A percentile compares a stretch with the other conserved stretches of the same genome.
Evolutionary conservation across 2,888 invertebrate species (phyloP).

Genomic region (Melanophora roralis): DNA sequence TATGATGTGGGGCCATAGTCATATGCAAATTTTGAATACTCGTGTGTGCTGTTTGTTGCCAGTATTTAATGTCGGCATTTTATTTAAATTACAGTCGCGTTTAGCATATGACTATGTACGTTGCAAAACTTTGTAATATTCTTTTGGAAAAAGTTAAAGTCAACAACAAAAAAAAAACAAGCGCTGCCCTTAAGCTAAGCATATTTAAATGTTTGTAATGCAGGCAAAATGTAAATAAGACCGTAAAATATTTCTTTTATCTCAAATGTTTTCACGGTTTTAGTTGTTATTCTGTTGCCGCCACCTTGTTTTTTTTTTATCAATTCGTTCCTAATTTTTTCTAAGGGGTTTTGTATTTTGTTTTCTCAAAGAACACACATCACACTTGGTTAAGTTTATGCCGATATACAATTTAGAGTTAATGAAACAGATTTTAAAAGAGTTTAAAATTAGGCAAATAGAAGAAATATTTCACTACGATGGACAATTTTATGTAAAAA

Average conservation of each 20-base stretch:
- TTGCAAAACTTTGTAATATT: slow-evolving; percentile 31
- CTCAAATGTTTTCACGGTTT: slow-evolving; percentile 30
- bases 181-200: slow-evolving; percentile 31
- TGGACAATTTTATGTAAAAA: too few species aligned
- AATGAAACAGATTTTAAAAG: too few species aligned
- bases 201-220: slow-evolving; percentile 27
- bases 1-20: slow-evolving; percentile 16
- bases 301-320: slow-evolving; percentile 7
- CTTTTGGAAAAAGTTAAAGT: neutral
- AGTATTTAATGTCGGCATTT: slow-evolving; percentile 30
- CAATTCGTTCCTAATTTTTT: slow-evolving; percentile 43
- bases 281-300: slow-evolving; percentile 10
- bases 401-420: too few species aligned
- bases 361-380: neutral
- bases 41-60: neutral
- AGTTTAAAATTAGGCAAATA: too few species aligned
- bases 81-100: slow-evolving; percentile 42
- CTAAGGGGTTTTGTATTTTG: too few species aligned
- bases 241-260: slow-evolving; percentile 42
- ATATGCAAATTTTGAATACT: slow-evolving; percentile 5
- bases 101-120: slow-evolving; percentile 15
- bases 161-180: too few species aligned
- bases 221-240: slow-evolving; percentile 18
- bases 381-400: neutral
- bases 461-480: too few species aligned